phyloP scores from a whole-genome alignment of 2,797 vertebrate genomes.

The Leucoraja ocellata region DNA sequence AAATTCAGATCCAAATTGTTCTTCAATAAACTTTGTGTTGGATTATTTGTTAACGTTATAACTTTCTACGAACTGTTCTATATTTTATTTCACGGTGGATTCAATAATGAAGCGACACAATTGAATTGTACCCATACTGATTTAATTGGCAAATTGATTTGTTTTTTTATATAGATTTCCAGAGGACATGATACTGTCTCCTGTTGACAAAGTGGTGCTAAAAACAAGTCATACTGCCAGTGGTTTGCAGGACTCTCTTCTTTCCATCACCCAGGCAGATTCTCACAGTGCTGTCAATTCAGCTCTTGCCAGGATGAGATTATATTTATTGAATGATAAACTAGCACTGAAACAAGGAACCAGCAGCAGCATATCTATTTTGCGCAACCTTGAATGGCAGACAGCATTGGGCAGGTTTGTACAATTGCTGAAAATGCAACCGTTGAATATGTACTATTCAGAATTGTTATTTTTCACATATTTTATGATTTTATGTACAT shows the following conservation, averaged over 20 bases:
- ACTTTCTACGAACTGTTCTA: neutral
- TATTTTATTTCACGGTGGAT: neutral
- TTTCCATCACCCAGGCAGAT: conserved; percentile 62
- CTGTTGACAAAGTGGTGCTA: conserved; percentile 63
- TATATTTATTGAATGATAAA: conserved; percentile 77
- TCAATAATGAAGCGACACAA: neutral
- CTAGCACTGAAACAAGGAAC: conserved; percentile 61
- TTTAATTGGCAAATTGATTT: neutral
- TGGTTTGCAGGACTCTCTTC: conserved; percentile 73
- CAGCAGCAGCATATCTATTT: conserved; percentile 56
- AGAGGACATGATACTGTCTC: conserved; percentile 64
- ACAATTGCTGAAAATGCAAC: neutral
- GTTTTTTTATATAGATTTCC: conserved; percentile 64
- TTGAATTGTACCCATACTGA: neutral
- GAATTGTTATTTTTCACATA: neutral
- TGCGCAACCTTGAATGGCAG: conserved; percentile 71
- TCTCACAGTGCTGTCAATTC: conserved; percentile 74
- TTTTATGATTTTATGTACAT: neutral
- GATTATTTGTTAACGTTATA: neutral
- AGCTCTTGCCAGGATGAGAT: conserved; percentile 71
- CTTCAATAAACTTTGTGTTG: neutral
- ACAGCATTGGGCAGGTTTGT: conserved; percentile 73
- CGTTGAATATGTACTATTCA: neutral
- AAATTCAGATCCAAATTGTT: neutral
- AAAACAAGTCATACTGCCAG: conserved; percentile 58